Evolutionary conservation across 2,113 vertebrate genomes (phyloP).

Genomic region (Semnornis frantzii): DNA sequence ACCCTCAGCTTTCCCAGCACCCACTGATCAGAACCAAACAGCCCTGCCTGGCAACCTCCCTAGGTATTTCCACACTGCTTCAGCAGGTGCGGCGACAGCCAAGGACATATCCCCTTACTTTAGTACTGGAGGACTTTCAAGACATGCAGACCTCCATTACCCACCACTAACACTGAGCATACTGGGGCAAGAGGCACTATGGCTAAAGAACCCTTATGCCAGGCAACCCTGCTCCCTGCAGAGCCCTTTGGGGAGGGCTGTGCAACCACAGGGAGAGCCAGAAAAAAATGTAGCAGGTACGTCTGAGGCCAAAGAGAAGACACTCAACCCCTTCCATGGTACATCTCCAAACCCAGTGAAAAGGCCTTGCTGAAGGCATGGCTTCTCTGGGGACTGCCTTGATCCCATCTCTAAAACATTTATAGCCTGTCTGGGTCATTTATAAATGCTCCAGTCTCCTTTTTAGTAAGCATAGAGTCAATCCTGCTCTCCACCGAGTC

Average conservation of each 20-base stretch:
- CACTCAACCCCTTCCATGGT: rapidly evolving
- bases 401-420: conserved; percentile 32
- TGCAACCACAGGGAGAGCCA: background rate
- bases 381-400: background rate
- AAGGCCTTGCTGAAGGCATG: background rate
- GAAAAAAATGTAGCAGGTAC: background rate
- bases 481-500: background rate
- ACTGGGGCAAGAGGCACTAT: background rate
- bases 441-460: conserved; percentile 36
- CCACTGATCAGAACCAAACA: background rate
- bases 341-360: background rate
- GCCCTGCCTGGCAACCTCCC: background rate
- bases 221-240: background rate
- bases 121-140: background rate
- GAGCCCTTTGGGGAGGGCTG: background rate
- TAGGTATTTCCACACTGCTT: background rate
- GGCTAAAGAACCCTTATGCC: background rate
- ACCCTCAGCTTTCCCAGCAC: background rate
- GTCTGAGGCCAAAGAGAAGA: background rate
- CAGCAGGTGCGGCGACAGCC: background rate
- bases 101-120: background rate
- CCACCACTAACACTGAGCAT: rapidly evolving
- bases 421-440: conserved; percentile 51
- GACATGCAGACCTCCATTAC: background rate
- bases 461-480: conserved; percentile 41